These are phyloP conservation scores for Polypterus senegalus DNA, from an alignment of 2,113 vertebrate genomes.

Conservation along the genomic window DNA sequence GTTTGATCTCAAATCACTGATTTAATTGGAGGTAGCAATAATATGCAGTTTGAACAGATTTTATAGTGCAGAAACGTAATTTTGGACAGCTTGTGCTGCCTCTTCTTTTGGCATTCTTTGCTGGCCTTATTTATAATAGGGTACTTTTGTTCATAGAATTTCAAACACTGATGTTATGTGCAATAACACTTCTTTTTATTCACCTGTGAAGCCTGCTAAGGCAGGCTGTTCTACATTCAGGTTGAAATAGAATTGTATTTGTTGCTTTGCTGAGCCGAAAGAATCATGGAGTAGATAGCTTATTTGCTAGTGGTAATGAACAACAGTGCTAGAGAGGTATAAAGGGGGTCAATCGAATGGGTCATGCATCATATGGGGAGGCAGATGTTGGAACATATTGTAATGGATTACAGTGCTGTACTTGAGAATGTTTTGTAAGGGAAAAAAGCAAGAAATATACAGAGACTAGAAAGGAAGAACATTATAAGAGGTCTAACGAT, in stretches of 20 bases:
- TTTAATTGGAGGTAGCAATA: conserved; percentile 5
- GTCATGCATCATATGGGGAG: conserved; percentile 73
- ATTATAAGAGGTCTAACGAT: neutral
- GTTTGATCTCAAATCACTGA: neutral
- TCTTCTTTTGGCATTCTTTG: neutral
- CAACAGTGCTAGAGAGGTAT: conserved; percentile 41
- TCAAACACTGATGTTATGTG: neutral
- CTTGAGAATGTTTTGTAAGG: conserved; percentile 44
- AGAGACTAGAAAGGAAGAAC: conserved; percentile 23
- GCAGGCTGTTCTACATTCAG: conserved; percentile 10
- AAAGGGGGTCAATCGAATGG: conserved; percentile 70
- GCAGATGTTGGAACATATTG: conserved; percentile 93
- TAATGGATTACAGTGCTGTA: conserved; percentile 55
- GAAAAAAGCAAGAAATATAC: conserved; percentile 27
- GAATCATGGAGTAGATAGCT: conserved; percentile 19
- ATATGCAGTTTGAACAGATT: conserved; percentile 3
- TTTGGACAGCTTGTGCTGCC: conserved; percentile 3
- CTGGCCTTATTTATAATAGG: conserved; percentile 4
- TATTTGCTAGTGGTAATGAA: conserved; percentile 31
- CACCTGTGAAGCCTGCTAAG: conserved; percentile 1
- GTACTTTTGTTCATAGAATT: conserved; percentile 4
- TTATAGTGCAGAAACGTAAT: neutral
- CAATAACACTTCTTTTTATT: neutral
- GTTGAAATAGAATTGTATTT: conserved; percentile 24
- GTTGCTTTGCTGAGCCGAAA: conserved; percentile 27